phyloP scores from a whole-genome alignment of 2,797 vertebrate genomes.

The Selene dorsalis region DNA sequence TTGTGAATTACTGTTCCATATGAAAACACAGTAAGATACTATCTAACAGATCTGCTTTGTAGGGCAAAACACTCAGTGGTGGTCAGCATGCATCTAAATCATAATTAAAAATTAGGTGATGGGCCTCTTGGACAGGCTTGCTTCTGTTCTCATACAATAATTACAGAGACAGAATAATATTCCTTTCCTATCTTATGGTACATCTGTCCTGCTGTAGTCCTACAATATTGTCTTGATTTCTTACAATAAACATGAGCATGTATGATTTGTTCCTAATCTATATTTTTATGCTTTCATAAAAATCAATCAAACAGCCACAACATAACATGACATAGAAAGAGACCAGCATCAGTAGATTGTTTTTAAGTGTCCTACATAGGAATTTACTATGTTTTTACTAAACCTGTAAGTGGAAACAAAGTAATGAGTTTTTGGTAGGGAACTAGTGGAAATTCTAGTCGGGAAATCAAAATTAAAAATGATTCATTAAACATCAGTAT shows the following conservation, averaged over 20 bases:
- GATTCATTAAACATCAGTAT: too few species aligned
- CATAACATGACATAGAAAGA: background rate
- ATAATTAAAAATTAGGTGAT: background rate
- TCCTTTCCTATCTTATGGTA: background rate
- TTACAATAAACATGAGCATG: background rate
- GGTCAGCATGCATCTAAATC: background rate
- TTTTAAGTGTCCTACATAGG: background rate
- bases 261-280: background rate
- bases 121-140: too few species aligned
- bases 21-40: constrained; percentile 24
- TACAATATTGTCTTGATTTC: background rate
- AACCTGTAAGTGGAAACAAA: background rate
- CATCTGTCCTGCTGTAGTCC: background rate
- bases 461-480: too few species aligned
- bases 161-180: background rate
- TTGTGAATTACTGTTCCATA: constrained; percentile 37
- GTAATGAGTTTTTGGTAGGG: too few species aligned
- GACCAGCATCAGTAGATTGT: background rate
- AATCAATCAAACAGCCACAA: background rate
- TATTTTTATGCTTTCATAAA: background rate
- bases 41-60: constrained; percentile 2
- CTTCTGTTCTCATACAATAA: background rate
- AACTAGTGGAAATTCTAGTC: too few species aligned
- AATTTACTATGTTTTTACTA: background rate
- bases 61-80: background rate